Evolutionary conservation across 2,888 invertebrate genomes (phyloP).

Genomic region (Athalia cordata): DNA sequence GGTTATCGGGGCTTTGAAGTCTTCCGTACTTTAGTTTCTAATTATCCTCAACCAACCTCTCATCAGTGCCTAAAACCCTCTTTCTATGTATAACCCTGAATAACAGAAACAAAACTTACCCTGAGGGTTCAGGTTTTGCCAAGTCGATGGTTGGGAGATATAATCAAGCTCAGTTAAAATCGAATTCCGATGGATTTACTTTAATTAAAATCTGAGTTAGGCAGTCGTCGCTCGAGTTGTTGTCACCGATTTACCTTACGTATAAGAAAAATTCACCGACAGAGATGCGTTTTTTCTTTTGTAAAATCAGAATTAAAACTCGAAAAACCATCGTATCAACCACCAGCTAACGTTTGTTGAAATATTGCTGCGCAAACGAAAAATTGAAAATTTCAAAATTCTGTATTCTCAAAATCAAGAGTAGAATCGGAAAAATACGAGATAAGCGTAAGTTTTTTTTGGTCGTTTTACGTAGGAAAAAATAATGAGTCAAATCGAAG

Average conservation of each 20-base stretch:
- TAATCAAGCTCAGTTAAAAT: background rate
- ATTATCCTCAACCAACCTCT: background rate
- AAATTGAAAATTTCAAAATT: too few species aligned
- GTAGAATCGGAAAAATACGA: too few species aligned
- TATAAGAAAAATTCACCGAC: background rate
- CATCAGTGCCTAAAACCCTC: background rate
- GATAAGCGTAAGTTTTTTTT: too few species aligned
- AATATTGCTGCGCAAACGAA: too few species aligned
- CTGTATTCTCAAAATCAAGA: too few species aligned
- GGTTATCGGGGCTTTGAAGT: too few species aligned
- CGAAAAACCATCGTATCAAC: too few species aligned
- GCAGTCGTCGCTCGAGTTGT: background rate
- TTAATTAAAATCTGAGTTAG: background rate
- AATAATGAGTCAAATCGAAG: too few species aligned
- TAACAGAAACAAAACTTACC: background rate
- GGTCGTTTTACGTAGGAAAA: too few species aligned
- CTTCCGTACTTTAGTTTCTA: background rate
- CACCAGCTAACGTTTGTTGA: too few species aligned
- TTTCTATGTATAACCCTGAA: background rate
- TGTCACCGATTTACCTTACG: background rate
- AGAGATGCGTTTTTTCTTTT: too few species aligned
- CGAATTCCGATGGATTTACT: constrained; percentile 3
- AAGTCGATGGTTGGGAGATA: background rate
- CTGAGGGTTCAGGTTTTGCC: background rate
- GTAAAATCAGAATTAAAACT: too few species aligned